Evolutionary conservation across 2,888 invertebrate genomes (phyloP), one percentile per base, ranked within the genome.

Genomic region (Mythimna loreyi): DNA sequence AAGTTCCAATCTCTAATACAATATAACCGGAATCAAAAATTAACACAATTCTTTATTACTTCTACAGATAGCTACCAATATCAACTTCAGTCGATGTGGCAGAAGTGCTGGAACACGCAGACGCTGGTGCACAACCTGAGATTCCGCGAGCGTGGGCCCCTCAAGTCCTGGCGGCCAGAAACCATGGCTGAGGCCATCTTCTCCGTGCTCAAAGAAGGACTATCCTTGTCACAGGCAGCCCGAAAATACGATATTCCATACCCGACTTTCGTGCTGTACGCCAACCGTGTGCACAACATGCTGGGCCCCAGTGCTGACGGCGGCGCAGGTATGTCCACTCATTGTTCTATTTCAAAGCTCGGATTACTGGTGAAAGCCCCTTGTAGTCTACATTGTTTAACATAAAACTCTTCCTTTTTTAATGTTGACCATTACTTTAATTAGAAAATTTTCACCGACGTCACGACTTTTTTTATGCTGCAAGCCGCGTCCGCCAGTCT

Each of bases 151-250:
- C 97, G 99, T 69, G 99, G 99, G 3, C 99, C 99, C 0, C 96
- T 99, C 73, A 99, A 99, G 92, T 98, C 98, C 66, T 99, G 99
- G 99, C 96, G 98, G 62, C 98, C 98, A 4, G 99, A 99, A 92
- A 99, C 98, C 72, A 99, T 99, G 99, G 99, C 98, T 47, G 98
- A 98, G 91, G 99, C 99, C 79, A 99, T 99, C 86, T 98, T 98
- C 95, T 98, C 98, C 87, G 98, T 99, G 69, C 96, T 99, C 80
- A 98, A 98, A 92, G 98, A 99, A 91, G 98, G 98, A 23, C 96
- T 98, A 71, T 98, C 98, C 6, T 95, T 98, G 72, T 98, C 98
- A 43, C 98, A 99, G 91, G 99, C 99, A 0, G 99, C 99, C 25
- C 97, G 99, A 86, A 99, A 98, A 94, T 99, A 98, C 96, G 99